Evolutionary conservation across 2,888 invertebrate genomes (phyloP), one percentile per base, ranked within the genome.

Genomic region (Odontocolon sp.): DNA sequence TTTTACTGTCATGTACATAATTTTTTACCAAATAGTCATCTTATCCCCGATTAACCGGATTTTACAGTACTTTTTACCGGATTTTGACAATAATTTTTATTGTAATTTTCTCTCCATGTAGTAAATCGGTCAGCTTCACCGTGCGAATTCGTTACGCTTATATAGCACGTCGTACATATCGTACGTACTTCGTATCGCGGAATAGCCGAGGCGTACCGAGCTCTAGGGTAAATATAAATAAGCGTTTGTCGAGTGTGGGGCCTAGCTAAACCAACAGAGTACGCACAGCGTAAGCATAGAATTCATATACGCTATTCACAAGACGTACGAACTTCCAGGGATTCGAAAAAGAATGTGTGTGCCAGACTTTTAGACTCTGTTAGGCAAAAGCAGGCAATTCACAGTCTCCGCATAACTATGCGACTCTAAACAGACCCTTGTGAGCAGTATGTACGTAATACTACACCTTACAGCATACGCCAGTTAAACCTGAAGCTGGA

Each of bases 181-280:
- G 16, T 16, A 9, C 28, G 28, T 59, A n/a, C 28, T 21, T n/a
- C 23, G 38, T 23, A 23, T 14, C 3, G 14, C 36, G 23, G 21
- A 23, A 56, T 8, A 6, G 56, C n/a, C 3, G 36, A 0, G 11
- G 56, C 36, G 33, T 33, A 33, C 36, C 36, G 33, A 14, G 16
- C 56, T 47, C 23, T 5, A 42, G 42, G 14, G 42, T 16, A 31
- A 59, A 42, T 42, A 59, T 31, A 42, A 59, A 59, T 59, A 40
- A 59, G 59, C 16, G 42, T 59, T 59, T 40, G 9, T 6, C 28
- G 38, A 38, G 38, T 28, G 28, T 50, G 28, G 4, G 26, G n/a
- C 1, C 18, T 8, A n/a, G 9, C 31, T n/a, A 16, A 40, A 16
- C 40, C n/a, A 40, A 40, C 40, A 40, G 16, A 33, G n/a, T 16